A percentile compares a stretch with the other conserved stretches of the same genome.
Conservation (phyloP, 2,797 vertebrate genomes). For the Emys orbicularis region DNA sequence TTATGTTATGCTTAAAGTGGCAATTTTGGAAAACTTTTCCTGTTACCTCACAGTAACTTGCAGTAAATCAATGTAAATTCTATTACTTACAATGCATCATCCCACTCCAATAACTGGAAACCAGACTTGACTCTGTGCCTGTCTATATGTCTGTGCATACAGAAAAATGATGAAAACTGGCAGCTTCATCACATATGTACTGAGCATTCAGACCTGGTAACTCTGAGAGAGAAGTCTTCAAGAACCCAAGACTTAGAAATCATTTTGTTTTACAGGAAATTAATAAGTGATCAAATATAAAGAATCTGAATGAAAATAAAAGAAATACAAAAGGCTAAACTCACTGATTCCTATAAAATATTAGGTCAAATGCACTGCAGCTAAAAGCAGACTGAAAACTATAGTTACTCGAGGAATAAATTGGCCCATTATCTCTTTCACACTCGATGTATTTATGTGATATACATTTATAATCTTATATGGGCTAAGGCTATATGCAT, state of each 20-base stretch:
- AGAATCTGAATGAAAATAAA: not conserved
- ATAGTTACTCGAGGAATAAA: not conserved
- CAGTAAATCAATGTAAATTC: slow-evolving; percentile 24
- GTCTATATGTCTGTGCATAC: not conserved
- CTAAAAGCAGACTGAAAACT: not conserved
- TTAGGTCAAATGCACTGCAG: not conserved
- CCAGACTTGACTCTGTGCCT: not conserved
- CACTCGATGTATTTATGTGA: not conserved
- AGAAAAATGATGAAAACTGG: not conserved
- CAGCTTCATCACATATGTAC: not conserved
- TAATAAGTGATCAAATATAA: not conserved
- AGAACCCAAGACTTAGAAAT: not conserved
- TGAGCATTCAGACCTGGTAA: not conserved
- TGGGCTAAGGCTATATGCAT: not conserved
- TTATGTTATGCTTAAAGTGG: slow-evolving; percentile 1
- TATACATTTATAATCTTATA: not conserved
- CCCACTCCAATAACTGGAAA: not conserved
- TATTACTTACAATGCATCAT: not conserved
- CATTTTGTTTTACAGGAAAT: not conserved
- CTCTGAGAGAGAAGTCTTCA: not conserved
- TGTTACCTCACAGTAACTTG: not conserved
- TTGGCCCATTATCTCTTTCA: not conserved
- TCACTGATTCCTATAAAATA: not conserved
- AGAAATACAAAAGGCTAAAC: not conserved
- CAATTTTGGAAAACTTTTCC: not conserved